phyloP scores from a whole-genome alignment of 1,140 invertebrate species.

The Pogonomyrmex barbatus region DNA sequence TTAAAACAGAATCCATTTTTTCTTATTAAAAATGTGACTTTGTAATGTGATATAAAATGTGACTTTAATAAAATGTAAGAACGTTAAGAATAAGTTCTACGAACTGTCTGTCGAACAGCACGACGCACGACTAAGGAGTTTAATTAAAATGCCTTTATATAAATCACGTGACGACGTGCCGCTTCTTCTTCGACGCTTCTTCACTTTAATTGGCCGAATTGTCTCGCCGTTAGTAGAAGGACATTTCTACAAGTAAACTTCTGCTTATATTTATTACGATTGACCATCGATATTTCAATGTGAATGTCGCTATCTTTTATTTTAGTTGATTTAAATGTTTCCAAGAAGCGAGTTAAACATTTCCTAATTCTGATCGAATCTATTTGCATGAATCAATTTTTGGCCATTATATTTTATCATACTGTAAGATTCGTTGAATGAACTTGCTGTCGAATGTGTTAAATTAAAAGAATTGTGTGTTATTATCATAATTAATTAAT shows the following conservation, averaged over 20 bases:
- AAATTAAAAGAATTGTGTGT: not conserved
- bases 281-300: constrained; percentile 4
- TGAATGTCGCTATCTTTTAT: not conserved
- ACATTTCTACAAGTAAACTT: not conserved
- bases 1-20: not conserved
- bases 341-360: not conserved
- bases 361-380: not conserved
- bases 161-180: constrained; percentile 60
- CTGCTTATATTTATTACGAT: constrained; percentile 42
- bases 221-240: constrained; percentile 25
- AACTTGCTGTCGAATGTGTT: not conserved
- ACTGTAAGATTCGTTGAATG: no score
- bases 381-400: not conserved
- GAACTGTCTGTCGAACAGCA: constrained; percentile 7
- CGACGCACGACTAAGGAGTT: constrained; percentile 45
- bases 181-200: constrained; percentile 27
- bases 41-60: no score
- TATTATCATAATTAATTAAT: no score
- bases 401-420: not conserved
- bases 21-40: no score
- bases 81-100: not conserved
- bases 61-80: not conserved
- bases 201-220: constrained; percentile 75
- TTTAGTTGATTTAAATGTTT: not conserved
- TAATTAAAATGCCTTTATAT: constrained; percentile 71